Percentiles rank a stretch among this genome's conserved stretches.
phyloP scores from a whole-genome alignment of 2,797 vertebrate species.

The Mycteria americana region DNA sequence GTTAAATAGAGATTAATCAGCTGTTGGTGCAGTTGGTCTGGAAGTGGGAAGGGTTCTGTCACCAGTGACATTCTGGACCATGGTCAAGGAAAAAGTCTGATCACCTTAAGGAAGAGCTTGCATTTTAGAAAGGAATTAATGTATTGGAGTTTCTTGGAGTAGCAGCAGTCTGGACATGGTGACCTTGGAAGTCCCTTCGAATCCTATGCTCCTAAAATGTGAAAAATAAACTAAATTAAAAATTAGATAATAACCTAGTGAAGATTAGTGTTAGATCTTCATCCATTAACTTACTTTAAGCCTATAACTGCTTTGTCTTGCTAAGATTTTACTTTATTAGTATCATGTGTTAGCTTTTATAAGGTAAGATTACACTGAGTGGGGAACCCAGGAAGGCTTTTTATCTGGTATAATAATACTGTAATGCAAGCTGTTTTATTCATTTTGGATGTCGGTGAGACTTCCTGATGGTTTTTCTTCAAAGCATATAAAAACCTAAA shows the following conservation, averaged over 20 bases:
- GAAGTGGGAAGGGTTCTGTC: not conserved
- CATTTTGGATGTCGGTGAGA: not conserved
- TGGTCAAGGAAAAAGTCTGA: not conserved
- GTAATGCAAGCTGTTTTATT: not conserved
- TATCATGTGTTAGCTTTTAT: not conserved
- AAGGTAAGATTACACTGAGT: not conserved
- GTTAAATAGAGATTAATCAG: not conserved
- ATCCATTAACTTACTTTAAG: not conserved
- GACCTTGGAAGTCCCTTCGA: not conserved
- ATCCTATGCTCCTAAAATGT: not conserved
- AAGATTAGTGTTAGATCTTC: not conserved
- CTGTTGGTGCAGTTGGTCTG: not conserved
- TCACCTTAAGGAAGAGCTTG: not conserved
- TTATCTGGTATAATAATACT: not conserved
- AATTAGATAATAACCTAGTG: not conserved
- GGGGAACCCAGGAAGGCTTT: not conserved
- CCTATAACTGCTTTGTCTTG: not conserved
- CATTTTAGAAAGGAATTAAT: not conserved
- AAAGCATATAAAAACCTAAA: not conserved
- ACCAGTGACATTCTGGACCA: not conserved
- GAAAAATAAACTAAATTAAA: not conserved
- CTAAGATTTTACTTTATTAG: not conserved
- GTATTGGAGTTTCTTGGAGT: not conserved
- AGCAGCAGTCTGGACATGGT: not conserved
- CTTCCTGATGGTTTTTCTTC: not conserved